Conservation (phyloP, 1,140 invertebrate species). For the Danaus plexippus region DNA sequence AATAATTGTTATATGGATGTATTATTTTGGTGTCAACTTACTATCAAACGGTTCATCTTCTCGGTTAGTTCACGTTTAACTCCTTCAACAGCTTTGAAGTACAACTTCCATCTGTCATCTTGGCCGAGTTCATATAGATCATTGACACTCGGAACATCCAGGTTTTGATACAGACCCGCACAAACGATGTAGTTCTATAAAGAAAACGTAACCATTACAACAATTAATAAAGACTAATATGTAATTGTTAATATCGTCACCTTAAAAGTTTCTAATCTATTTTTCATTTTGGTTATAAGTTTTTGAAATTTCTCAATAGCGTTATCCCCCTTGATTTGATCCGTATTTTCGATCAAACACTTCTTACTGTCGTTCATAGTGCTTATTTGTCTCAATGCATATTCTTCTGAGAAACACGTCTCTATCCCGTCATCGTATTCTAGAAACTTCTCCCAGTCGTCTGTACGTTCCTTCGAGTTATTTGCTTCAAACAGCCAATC, state of each 20-base stretch:
- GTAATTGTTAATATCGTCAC: conserved; percentile 20
- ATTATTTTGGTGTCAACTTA: conserved; percentile 17
- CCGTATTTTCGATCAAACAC: conserved; percentile 40
- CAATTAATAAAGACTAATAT: no score
- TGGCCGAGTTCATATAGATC: conserved; percentile 35
- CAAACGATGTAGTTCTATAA: conserved; percentile 36
- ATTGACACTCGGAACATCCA: conserved; percentile 14
- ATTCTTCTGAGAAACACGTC: conserved; percentile 49
- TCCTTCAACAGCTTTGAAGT: conserved; percentile 28
- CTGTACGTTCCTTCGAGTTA: conserved; percentile 23
- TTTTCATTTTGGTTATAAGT: conserved; percentile 34
- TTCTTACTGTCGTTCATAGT: conserved; percentile 43
- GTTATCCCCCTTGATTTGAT: conserved; percentile 27
- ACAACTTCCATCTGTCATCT: conserved; percentile 43
- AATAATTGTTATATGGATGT: no score
- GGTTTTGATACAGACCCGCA: conserved; percentile 12
- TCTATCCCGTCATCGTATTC: conserved; percentile 34
- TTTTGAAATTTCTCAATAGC: conserved; percentile 37
- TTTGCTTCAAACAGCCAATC: conserved; percentile 44
- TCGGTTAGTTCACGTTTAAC: conserved; percentile 35
- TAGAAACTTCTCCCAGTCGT: conserved; percentile 38
- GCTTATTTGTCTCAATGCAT: conserved; percentile 41
- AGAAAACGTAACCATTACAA: conserved; percentile 2
- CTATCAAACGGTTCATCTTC: conserved; percentile 45
- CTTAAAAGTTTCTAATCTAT: conserved; percentile 45